Percentiles rank a stretch among this genome's conserved stretches.
Evolutionary conservation across 1,140 invertebrate genomes (phyloP).

Genomic region (Brachystomella parvula): DNA sequence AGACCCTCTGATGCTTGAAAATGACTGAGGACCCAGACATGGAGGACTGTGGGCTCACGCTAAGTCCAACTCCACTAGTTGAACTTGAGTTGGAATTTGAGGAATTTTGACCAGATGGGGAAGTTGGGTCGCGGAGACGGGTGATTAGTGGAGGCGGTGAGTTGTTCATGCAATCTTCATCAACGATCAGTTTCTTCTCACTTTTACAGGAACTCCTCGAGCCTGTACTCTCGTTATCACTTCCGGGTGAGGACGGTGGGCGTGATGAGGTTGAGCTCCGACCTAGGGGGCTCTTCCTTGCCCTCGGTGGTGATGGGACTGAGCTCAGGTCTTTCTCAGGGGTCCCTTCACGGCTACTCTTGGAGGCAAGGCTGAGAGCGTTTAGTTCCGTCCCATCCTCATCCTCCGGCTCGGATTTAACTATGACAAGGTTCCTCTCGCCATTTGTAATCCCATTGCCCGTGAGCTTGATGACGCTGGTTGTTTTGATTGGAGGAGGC

Average conservation of each 20-base stretch:
- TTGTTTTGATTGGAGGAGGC: constrained; percentile 39
- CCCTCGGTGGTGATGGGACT: neutral
- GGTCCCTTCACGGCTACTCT: neutral
- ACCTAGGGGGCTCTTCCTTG: neutral
- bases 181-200: constrained; percentile 4
- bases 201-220: neutral
- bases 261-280: neutral
- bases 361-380: neutral
- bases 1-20: constrained; percentile 19
- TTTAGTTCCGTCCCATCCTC: neutral
- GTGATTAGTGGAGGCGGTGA: neutral
- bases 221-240: neutral
- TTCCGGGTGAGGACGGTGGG: neutral
- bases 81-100: constrained; percentile 4
- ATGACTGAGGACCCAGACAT: constrained; percentile 23
- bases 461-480: neutral
- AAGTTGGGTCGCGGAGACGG: neutral
- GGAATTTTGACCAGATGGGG: constrained; percentile 3
- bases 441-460: constrained; percentile 18
- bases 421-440: constrained; percentile 17
- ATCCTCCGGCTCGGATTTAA: constrained; percentile 27
- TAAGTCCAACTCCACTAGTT: neutral
- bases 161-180: neutral
- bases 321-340: constrained; percentile 1
- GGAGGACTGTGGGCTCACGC: constrained; percentile 5